phyloP scores from a whole-genome alignment of 1,140 invertebrate species.

The Formica exsecta region DNA sequence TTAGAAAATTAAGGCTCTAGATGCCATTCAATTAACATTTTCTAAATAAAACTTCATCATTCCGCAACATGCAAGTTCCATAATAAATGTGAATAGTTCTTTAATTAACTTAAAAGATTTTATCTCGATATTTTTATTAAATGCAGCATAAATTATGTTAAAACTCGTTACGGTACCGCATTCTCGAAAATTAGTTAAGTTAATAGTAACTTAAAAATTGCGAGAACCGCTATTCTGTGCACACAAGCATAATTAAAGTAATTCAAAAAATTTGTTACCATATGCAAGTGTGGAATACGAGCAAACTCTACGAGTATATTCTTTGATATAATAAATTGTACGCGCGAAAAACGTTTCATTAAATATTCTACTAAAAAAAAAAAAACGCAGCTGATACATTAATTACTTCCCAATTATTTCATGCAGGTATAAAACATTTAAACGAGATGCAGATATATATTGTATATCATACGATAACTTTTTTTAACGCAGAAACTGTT shows the following conservation, averaged over 20 bases:
- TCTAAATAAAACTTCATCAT: not conserved
- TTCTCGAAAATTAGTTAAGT: slow-evolving; percentile 1
- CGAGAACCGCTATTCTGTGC: not conserved
- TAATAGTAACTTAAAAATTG: slow-evolving; percentile 24
- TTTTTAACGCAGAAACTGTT: not conserved
- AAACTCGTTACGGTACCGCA: not conserved
- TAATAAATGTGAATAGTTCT: slow-evolving; percentile 5
- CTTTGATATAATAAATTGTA: slow-evolving; percentile 8
- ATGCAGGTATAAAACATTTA: not conserved
- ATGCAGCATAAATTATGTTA: not conserved
- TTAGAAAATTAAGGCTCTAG: not conserved
- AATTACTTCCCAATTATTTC: not conserved
- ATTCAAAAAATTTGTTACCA: slow-evolving; percentile 19
- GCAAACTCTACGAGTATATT: not conserved
- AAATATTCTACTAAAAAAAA: not conserved
- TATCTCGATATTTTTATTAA: not conserved
- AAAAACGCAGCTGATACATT: not conserved
- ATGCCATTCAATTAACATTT: not conserved
- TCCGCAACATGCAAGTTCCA: not conserved
- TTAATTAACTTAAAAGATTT: slow-evolving; percentile 17
- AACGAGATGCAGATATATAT: not conserved
- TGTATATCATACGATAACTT: not conserved
- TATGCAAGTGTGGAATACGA: not conserved
- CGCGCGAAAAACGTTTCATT: not conserved
- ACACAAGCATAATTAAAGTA: not conserved